Conservation (phyloP, 2,113 vertebrate species). For the Nansenia antarctica region DNA sequence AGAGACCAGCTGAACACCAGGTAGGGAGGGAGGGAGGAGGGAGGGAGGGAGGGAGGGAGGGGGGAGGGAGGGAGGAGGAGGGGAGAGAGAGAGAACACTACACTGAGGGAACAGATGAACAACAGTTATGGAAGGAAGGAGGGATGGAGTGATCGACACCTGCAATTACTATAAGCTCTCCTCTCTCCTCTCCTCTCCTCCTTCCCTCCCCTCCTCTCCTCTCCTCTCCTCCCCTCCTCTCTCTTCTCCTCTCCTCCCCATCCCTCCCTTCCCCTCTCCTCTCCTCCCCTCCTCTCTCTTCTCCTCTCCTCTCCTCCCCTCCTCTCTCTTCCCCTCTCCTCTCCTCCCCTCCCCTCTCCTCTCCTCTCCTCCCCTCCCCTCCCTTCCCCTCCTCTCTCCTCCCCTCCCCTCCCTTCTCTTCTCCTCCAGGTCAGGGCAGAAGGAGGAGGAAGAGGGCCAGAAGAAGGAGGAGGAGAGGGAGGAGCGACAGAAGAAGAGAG, state of each 20-base stretch:
- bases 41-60: too few relatives aligned
- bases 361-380: background rate
- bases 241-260: too few relatives aligned
- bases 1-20: conserved; percentile 77
- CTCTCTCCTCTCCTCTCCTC: too few relatives aligned
- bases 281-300: conserved; percentile 43
- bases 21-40: background rate
- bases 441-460: conserved; percentile 74
- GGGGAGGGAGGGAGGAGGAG: too few relatives aligned
- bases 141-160: too few relatives aligned
- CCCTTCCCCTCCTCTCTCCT: background rate
- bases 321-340: background rate
- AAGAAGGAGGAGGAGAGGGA: conserved; percentile 64
- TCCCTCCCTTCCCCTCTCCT: too few relatives aligned
- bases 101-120: too few relatives aligned
- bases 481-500: conserved; percentile 47
- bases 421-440: conserved; percentile 38
- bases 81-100: too few relatives aligned
- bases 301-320: background rate
- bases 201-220: too few relatives aligned
- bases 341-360: background rate
- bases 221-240: too few relatives aligned
- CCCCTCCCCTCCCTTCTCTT: background rate
- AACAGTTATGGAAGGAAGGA: too few relatives aligned
- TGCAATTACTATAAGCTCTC: too few relatives aligned